Base-by-base conservation (phyloP, 2,113 vertebrate species). In the Zeus faber region DNA sequence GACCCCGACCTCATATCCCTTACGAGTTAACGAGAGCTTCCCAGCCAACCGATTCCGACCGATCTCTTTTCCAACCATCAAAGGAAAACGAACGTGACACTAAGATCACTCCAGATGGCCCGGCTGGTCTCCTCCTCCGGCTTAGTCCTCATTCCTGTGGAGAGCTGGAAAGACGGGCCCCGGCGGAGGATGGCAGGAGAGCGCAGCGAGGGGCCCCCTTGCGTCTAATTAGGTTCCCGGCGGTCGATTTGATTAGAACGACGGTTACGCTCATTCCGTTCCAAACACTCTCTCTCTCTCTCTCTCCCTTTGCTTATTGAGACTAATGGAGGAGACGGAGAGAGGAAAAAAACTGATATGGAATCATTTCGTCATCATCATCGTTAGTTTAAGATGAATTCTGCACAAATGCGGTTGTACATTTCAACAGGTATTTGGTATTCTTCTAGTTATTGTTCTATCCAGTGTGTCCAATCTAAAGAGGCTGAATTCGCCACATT, bases 91-190 rank as follows among this genome's bases (percentile, higher is more conserved):
- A n/a, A 5, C 13, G 33, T 37, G 33, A 37, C 33, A 37, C n/a
- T 37, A 37, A 37, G 33, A 14, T 14, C 11, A 4, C n/a, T 2
- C 33, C 13, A n/a, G 33, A 4, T 37, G 33, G 6, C 5, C 11
- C 11, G 1, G 33, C 1, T 37, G 33, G 14, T 37, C n/a, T n/a
- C n/a, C n/a, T n/a, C n/a, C n/a, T n/a, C n/a, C n/a, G n/a, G n/a
- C n/a, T n/a, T n/a, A n/a, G n/a, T 37, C 9, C 33, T 37, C 33
- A 37, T 37, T 14, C 33, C 33, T n/a, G 33, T n/a, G n/a, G 33
- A 16, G 14, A 40, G 51, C 39, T 31, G 22, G 18, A 35, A 20
- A 53, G 35, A 65, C n/a, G n/a, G n/a, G n/a, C n/a, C n/a, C n/a
- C n/a, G 54, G 14, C 31, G 40, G 11, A 23, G 33, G 50, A 24